Conservation (phyloP, 1,140 invertebrate species). For the Neodiprion pinetum region DNA sequence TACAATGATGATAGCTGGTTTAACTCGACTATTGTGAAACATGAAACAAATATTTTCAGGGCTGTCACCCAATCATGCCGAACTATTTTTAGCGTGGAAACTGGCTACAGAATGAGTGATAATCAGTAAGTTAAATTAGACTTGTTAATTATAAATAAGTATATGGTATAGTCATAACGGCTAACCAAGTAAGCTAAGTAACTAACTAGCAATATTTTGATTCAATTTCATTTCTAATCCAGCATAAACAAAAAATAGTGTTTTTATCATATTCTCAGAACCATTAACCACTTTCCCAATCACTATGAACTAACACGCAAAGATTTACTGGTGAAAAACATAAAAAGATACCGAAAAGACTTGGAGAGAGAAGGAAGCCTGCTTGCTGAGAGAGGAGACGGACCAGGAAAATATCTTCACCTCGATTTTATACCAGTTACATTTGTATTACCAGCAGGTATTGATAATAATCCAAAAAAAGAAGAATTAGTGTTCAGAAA, state of each 20-base stretch:
- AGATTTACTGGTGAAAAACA: conserved; percentile 94
- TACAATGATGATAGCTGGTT: neutral
- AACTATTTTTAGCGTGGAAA: conserved; percentile 91
- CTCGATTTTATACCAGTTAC: conserved; percentile 93
- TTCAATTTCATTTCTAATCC: conserved; percentile 19
- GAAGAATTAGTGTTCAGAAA: conserved; percentile 8
- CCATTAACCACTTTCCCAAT: conserved; percentile 93
- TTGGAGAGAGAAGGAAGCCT: conserved; percentile 89
- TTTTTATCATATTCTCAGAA: conserved; percentile 54
- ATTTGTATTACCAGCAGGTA: conserved; percentile 87
- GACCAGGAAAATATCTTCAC: conserved; percentile 78
- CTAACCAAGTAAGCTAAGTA: no score
- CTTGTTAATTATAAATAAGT: neutral
- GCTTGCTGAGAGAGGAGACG: conserved; percentile 80
- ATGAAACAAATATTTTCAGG: conserved; percentile 57
- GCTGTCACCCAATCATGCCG: conserved; percentile 88
- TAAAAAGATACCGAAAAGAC: conserved; percentile 92
- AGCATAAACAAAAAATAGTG: conserved; percentile 8
- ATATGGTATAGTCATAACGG: conserved; percentile 5
- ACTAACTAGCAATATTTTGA: neutral
- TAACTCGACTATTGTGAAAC: neutral
- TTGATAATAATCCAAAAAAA: conserved; percentile 25
- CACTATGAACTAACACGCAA: conserved; percentile 95
- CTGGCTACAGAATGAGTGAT: conserved; percentile 89
- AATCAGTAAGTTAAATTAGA: conserved; percentile 74